Evolutionary conservation across 2,888 invertebrate species (phyloP).

Genomic region (Ichneumoninae sp.): DNA sequence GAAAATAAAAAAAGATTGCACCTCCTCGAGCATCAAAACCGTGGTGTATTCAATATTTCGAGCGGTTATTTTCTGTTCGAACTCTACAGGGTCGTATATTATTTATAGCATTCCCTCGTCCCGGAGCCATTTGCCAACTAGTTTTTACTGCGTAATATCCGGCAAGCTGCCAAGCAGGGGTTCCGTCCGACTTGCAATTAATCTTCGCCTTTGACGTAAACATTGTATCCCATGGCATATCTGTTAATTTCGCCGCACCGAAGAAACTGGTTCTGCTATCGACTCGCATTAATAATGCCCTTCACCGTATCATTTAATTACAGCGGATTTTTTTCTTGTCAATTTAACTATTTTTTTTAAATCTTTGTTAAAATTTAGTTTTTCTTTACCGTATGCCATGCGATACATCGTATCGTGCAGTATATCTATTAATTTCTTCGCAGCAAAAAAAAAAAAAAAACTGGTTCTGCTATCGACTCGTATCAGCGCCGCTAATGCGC

Average conservation of each 20-base stretch:
- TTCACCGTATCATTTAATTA: not conserved
- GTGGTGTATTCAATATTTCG: not conserved
- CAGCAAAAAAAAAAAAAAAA: not conserved
- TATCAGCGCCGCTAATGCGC: not conserved
- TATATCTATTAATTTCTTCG: not conserved
- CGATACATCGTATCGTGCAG: not conserved
- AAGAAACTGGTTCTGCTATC: not conserved
- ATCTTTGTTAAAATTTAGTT: not conserved
- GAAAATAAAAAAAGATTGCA: not conserved
- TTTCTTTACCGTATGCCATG: not conserved
- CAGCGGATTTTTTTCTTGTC: not conserved
- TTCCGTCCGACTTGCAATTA: slow-evolving; percentile 1
- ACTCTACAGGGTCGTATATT: slow-evolving; percentile 7
- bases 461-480: not conserved
- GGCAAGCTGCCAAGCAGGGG: slow-evolving; percentile 22
- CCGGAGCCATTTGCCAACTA: slow-evolving; percentile 27
- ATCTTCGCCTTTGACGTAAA: slow-evolving; percentile 12
- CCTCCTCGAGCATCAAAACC: not conserved
- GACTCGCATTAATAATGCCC: not conserved
- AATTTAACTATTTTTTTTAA: not conserved
- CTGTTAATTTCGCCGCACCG: not conserved
- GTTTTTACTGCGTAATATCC: slow-evolving; percentile 16
- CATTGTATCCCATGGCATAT: slow-evolving; percentile 9
- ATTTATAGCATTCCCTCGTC: slow-evolving; percentile 22
- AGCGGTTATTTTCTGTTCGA: not conserved